phyloP scores from a whole-genome alignment of 2,113 vertebrate genomes.

The Indri indri region DNA sequence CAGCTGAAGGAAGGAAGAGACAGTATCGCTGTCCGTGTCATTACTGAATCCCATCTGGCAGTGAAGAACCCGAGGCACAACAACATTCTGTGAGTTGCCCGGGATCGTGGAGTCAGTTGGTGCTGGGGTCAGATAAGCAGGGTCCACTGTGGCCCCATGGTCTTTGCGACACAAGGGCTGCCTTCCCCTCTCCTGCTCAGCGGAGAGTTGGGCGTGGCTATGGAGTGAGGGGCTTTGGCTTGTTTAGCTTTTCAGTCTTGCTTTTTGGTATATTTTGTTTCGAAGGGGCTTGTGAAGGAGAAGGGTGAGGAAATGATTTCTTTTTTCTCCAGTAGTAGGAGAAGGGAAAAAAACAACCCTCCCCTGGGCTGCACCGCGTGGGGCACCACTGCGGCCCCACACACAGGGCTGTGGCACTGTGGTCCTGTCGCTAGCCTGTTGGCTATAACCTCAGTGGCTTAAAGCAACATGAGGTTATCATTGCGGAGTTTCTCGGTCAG shows the following conservation, averaged over 20 bases:
- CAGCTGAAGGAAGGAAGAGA: neutral
- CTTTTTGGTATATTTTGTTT: neutral
- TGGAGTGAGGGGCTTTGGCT: neutral
- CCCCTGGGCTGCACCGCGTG: fast-evolving
- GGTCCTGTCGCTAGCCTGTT: neutral
- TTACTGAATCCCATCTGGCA: neutral
- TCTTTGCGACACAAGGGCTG: neutral
- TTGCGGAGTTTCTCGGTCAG: neutral
- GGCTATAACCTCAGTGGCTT: neutral
- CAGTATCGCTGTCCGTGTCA: fast-evolving
- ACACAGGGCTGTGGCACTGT: neutral
- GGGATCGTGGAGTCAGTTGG: neutral
- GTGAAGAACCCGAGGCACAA: neutral
- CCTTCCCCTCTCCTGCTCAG: neutral
- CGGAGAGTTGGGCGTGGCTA: neutral
- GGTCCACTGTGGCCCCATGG: fast-evolving
- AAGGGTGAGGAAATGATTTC: neutral
- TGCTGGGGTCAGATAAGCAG: neutral
- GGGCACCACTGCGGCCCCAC: neutral
- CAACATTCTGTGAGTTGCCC: neutral
- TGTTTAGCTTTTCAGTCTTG: neutral
- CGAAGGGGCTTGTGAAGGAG: neutral
- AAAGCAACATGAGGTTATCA: neutral
- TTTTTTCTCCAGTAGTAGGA: neutral
- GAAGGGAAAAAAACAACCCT: neutral